Base-by-base conservation (phyloP, 2,113 vertebrate genomes). In the Ramphastos sulfuratus region DNA sequence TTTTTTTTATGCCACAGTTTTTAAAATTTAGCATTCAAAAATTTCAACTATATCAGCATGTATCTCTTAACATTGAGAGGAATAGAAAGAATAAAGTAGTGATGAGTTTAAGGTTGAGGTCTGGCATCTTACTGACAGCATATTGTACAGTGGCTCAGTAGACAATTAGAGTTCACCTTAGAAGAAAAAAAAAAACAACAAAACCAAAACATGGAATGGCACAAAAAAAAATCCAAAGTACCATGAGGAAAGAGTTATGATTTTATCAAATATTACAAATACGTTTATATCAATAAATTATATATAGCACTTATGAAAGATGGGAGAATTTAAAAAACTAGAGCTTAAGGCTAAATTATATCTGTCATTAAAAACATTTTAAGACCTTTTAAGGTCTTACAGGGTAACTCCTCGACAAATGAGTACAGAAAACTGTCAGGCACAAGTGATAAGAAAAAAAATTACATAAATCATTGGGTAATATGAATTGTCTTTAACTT, bases 111-210 rank as follows among this genome's bases (percentile, higher is more conserved):
- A 72, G 27, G 17, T 13, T 75, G 9, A 89, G 64, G 72, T 83
- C 7, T 24, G 72, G 7, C 15, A 35, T 13, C 10, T 60, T 69
- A 39, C 15, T 69, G 54, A 19, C 30, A 13, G 7, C 28, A 19
- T 3, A 0, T 24, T 77, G 19, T 48, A 14, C 12, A 59, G 8
- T 44, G 52, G 10, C 4, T 85, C 16, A 7, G 37, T 63, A 60
- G 9, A n/a, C 2, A 59, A 5, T 1, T 35, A 7, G 20, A 1
- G 12, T 35, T 65, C 10, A 4, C 48, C 19, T 54, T 42, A 35
- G 19, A 79, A 4, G 0, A 11, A 19, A 63, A 69, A 72, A 90
- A 75, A 42, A 42, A 42, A 12, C 9, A 42, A 12, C 11, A 12
- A 42, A 42, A 42, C 11, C 42, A 42, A 42, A 4, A 1, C 31